Conservation (phyloP, 2,888 invertebrate species). For the Schizaphis graminum region DNA sequence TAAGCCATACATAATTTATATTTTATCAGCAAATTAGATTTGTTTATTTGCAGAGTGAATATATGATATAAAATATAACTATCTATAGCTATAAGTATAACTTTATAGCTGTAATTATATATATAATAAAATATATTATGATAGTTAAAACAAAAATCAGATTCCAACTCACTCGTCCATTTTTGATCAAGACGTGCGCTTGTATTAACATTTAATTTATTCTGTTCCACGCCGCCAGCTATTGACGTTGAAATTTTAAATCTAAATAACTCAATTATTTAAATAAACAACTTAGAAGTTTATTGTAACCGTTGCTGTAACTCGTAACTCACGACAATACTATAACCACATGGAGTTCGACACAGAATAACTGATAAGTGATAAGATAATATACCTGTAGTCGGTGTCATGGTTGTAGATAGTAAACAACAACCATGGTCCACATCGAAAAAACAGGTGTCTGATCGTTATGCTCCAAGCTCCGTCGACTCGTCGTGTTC, state of each 20-base stretch:
- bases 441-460: too few species aligned
- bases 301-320: too few species aligned
- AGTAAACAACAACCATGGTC: too few species aligned
- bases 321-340: too few species aligned
- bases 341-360: too few species aligned
- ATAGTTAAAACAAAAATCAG: neutral
- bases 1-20: neutral
- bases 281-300: neutral
- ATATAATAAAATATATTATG: neutral
- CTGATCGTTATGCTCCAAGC: too few species aligned
- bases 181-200: neutral
- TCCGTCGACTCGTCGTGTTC: too few species aligned
- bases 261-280: neutral
- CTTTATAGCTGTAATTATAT: neutral
- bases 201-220: neutral
- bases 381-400: too few species aligned
- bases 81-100: neutral
- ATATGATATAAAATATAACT: neutral
- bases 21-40: neutral
- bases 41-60: too few species aligned
- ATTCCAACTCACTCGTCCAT: neutral
- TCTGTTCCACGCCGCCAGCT: neutral
- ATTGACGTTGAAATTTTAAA: neutral
- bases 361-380: too few species aligned
- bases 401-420: too few species aligned